phyloP scores from a whole-genome alignment of 35 echinoderm and acorn worm genomes.

The Ophioderma brevispina region DNA sequence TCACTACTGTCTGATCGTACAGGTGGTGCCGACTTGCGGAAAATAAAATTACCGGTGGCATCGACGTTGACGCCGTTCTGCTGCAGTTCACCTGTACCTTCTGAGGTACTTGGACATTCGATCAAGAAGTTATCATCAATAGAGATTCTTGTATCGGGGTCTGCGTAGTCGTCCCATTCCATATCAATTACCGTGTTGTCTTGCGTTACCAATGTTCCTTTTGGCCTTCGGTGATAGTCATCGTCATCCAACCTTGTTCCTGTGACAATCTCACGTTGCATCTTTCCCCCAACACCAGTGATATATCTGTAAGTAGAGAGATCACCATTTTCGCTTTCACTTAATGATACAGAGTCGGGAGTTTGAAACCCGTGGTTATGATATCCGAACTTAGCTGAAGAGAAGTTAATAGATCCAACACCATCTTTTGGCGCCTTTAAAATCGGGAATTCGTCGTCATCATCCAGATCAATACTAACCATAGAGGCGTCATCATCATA shows the following conservation, averaged over 20 bases:
- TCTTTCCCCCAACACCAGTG: slow-evolving; percentile 27
- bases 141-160: slow-evolving; percentile 22
- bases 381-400: slow-evolving; percentile 5
- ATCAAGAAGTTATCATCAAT: slow-evolving; percentile 43
- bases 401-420: slow-evolving; percentile 22
- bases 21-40: slow-evolving; percentile 9
- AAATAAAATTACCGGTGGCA: slow-evolving; percentile 24
- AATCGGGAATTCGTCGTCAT: slow-evolving; percentile 30
- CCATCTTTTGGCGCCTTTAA: slow-evolving; percentile 21
- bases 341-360: slow-evolving; percentile 7
- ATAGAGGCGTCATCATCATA: not conserved
- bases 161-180: slow-evolving; percentile 19
- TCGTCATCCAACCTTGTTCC: not conserved
- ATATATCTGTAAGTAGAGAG: slow-evolving; percentile 24
- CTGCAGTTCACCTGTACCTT: not conserved
- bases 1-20: slow-evolving; percentile 10
- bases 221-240: not conserved
- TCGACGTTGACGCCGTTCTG: not conserved
- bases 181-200: slow-evolving; percentile 17
- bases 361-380: slow-evolving; percentile 12
- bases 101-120: not conserved
- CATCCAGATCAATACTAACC: not conserved
- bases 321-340: slow-evolving; percentile 25
- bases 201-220: not conserved
- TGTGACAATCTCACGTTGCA: not conserved